Base-by-base conservation (phyloP, 2,797 vertebrate genomes). In the Acestrorhynchus altus region DNA sequence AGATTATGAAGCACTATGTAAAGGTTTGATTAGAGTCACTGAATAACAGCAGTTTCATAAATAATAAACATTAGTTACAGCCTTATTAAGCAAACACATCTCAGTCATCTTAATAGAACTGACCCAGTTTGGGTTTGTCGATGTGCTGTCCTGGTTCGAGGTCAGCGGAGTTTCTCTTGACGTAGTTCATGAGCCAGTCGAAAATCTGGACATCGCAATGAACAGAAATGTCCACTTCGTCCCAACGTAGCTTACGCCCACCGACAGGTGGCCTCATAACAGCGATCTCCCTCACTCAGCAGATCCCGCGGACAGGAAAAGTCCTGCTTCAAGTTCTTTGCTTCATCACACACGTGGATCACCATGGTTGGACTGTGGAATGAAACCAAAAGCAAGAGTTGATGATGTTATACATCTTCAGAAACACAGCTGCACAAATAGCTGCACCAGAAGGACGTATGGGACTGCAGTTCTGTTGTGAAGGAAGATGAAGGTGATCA, bases 181-280 rank as follows among this genome's bases (percentile, higher is more conserved):
- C 95, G 0, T 98, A 99, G 92, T 93, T 96, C 88, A 99, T 99
- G 87, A 99, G 93, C 98, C 98, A 99, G 92, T 97, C 95, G 76
- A 99, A 99, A 92, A 99, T 99, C 86, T 98, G 97, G 83, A 99
- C 94, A 0, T 99, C 98, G 44, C 98, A 99, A 91, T 99, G 98
- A 69, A 99, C 97, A 0, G 98, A 99, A 84, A 99, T 99, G 91
- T 99, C 98, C 87, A 99, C 96, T 83, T 99, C 97, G 66, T 99
- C 97, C 97, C 97, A 99, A 83, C 96, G 92, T 91, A 98, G 97
- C 10, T n/a, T n/a, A 95, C 84, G 75, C 98, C 98, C 88, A 96
- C 92, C 0, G 98, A 95, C 71, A 99, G 88, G 86, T 99, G 99
- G 87, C 98, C 4, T 96, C 95, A 79, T 99, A 99, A 89, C 99